These are phyloP conservation scores for Helicoverpa assulta DNA, from an alignment of 2,888 invertebrate genomes.

Conservation along the genomic window DNA sequence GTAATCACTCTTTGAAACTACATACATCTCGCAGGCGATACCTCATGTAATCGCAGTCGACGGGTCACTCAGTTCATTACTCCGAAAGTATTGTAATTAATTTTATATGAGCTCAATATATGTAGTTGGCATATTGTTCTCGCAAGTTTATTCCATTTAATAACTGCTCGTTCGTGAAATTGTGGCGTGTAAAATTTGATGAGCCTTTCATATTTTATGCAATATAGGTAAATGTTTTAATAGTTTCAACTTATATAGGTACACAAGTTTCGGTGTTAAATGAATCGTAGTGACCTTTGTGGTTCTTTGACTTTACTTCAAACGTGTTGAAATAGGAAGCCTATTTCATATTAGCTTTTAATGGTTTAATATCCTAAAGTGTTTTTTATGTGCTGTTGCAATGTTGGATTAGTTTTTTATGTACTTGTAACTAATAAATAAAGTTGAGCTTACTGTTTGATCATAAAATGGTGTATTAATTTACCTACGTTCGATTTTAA, in stretches of 20 bases:
- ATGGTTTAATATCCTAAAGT: constrained; percentile 33
- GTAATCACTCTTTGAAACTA: not conserved
- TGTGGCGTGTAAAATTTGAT: constrained; percentile 26
- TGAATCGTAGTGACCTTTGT: not conserved
- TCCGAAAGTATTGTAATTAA: constrained; percentile 26
- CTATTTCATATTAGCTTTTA: constrained; percentile 4
- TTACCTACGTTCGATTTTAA: not conserved
- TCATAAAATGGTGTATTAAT: not conserved
- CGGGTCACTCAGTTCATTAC: constrained; percentile 21
- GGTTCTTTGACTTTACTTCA: constrained; percentile 9
- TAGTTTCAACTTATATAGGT: constrained; percentile 14
- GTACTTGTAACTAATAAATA: not conserved
- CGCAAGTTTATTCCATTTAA: constrained; percentile 38
- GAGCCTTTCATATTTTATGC: constrained; percentile 21
- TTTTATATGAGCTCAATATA: constrained; percentile 24
- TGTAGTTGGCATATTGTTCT: constrained; percentile 24
- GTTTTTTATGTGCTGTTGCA: constrained; percentile 1
- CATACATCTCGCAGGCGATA: not conserved
- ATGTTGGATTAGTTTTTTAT: constrained; percentile 9
- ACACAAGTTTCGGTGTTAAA: not conserved
- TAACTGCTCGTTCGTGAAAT: constrained; percentile 27
- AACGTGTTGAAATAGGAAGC: constrained; percentile 26
- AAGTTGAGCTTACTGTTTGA: not conserved
- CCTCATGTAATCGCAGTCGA: not conserved
- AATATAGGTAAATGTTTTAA: constrained; percentile 22